phyloP scores from a whole-genome alignment of 1,140 invertebrate species.

The Nasonia vitripennis region DNA sequence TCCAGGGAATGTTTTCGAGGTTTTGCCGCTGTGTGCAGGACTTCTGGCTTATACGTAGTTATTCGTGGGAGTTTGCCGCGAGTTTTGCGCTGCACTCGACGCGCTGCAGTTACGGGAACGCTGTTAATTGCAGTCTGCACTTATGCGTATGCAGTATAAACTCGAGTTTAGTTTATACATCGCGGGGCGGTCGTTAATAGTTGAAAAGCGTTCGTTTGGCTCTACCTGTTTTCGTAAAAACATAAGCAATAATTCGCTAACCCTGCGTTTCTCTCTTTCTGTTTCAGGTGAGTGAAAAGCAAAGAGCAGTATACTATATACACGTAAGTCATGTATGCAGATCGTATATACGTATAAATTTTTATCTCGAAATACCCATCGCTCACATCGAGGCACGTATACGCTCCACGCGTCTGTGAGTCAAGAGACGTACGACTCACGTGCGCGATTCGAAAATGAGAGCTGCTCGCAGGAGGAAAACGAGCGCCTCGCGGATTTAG shows the following conservation, averaged over 20 bases:
- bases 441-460: background rate
- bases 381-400: background rate
- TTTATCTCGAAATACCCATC: conserved; percentile 37
- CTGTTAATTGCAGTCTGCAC: conserved; percentile 1
- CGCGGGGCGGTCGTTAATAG: too few relatives aligned
- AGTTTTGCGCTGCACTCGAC: background rate
- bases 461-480: background rate
- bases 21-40: background rate
- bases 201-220: too few relatives aligned
- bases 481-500: background rate
- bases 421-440: background rate
- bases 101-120: background rate
- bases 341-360: background rate
- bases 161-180: too few relatives aligned
- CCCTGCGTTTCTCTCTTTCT: conserved; percentile 57
- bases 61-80: background rate
- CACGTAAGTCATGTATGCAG: conserved; percentile 11
- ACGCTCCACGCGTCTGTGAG: background rate
- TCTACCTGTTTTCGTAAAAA: too few relatives aligned
- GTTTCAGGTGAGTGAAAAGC: conserved; percentile 69
- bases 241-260: background rate
- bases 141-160: background rate
- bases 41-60: background rate
- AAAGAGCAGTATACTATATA: background rate
- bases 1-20: background rate